phyloP scores from a whole-genome alignment of 2,888 invertebrate genomes.

The Sphaerophoria taeniata region DNA sequence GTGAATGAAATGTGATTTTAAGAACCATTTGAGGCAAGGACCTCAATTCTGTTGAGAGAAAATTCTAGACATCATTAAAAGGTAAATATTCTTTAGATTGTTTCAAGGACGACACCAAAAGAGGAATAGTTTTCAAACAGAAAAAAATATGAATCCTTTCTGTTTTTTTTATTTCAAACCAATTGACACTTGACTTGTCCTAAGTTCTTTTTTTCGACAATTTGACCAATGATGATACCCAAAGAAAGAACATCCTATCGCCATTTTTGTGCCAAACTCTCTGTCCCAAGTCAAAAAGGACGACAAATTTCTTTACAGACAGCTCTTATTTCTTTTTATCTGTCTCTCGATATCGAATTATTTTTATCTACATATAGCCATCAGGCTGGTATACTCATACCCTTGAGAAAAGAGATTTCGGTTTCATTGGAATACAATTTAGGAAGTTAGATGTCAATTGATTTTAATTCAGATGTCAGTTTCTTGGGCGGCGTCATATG shows the following conservation, averaged over 20 bases:
- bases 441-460: conserved; percentile 69
- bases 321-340: not conserved
- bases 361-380: conserved; percentile 27
- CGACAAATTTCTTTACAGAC: conserved; percentile 36
- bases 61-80: not conserved
- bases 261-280: conserved; percentile 37
- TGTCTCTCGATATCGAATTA: conserved; percentile 41
- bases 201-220: not conserved
- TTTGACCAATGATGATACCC: not conserved
- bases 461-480: conserved; percentile 70
- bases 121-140: not conserved
- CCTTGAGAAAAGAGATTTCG: conserved; percentile 31
- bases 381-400: conserved; percentile 16
- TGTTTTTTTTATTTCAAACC: conserved; percentile 23
- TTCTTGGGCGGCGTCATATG: conserved; percentile 60
- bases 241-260: conserved; percentile 37
- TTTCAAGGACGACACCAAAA: not conserved
- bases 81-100: not conserved
- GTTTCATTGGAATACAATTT: conserved; percentile 61
- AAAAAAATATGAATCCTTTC: conserved; percentile 2
- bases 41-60: not conserved
- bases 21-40: not conserved
- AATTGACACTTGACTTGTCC: conserved; percentile 31
- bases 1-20: not conserved
- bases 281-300: not conserved